Conservation (phyloP, 1,140 invertebrate species). For the Formica exsecta region DNA sequence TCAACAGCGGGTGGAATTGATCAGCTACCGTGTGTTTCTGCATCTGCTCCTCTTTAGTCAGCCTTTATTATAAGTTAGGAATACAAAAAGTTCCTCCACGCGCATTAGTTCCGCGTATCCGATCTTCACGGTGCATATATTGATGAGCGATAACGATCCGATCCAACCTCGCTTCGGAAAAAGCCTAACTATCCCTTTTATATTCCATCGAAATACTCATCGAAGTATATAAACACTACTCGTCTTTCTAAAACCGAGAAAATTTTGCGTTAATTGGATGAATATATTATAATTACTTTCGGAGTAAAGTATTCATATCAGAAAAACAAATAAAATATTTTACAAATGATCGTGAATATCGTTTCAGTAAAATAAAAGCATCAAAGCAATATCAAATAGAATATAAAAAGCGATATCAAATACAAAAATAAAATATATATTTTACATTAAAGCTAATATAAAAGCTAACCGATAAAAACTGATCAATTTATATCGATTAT, state of each 20-base stretch:
- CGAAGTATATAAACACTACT: not conserved
- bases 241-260: not conserved
- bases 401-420: too few species aligned
- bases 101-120: slow-evolving; percentile 67
- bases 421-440: not conserved
- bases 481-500: not conserved
- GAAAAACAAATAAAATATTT: not conserved
- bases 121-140: slow-evolving; percentile 63
- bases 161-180: slow-evolving; percentile 47
- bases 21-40: slow-evolving; percentile 69
- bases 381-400: not conserved
- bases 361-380: not conserved
- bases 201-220: slow-evolving; percentile 20
- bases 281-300: not conserved
- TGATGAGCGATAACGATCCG: slow-evolving; percentile 55
- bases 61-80: slow-evolving; percentile 70
- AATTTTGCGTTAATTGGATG: not conserved
- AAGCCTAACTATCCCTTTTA: slow-evolving; percentile 57
- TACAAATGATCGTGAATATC: not conserved
- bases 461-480: not conserved
- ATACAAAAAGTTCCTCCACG: slow-evolving; percentile 68
- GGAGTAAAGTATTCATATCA: not conserved
- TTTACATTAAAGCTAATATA: not conserved
- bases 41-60: slow-evolving; percentile 69
- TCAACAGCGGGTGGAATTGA: slow-evolving; percentile 69